Percentiles rank a stretch among this genome's conserved stretches.
phyloP scores from a whole-genome alignment of 2,888 invertebrate genomes.

The Rosalia funebris region DNA sequence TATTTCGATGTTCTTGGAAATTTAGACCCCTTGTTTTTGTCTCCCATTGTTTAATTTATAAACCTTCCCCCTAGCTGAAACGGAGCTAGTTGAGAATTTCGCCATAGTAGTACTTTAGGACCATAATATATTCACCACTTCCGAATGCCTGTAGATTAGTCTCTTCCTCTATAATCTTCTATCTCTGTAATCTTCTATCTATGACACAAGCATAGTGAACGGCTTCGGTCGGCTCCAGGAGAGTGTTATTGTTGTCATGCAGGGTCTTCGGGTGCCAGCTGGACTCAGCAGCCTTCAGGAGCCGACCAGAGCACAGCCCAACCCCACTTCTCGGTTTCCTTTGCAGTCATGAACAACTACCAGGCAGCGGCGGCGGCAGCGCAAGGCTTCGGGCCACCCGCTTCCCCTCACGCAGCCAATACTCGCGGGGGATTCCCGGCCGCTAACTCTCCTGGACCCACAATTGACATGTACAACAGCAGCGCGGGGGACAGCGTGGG shows the following conservation, averaged over 20 bases:
- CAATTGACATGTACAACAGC: slow-evolving; percentile 93
- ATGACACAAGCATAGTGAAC: slow-evolving; percentile 23
- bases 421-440: slow-evolving; percentile 73
- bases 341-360: slow-evolving; percentile 96
- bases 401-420: slow-evolving; percentile 79
- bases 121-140: slow-evolving; percentile 11
- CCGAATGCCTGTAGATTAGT: slow-evolving; percentile 17
- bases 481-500: slow-evolving; percentile 84
- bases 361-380: slow-evolving; percentile 84
- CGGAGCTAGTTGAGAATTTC: too few species aligned
- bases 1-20: too few species aligned
- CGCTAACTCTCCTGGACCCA: slow-evolving; percentile 83
- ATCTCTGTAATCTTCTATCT: neutral
- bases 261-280: slow-evolving; percentile 57
- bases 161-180: slow-evolving; percentile 5
- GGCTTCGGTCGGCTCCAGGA: slow-evolving; percentile 57
- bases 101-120: too few species aligned
- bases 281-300: slow-evolving; percentile 52
- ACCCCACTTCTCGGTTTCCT: slow-evolving; percentile 60
- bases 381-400: slow-evolving; percentile 83
- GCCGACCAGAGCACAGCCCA: slow-evolving; percentile 57
- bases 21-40: too few species aligned
- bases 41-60: too few species aligned
- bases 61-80: too few species aligned
- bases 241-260: slow-evolving; percentile 46